Evolutionary conservation across 2,113 vertebrate species (phyloP), one percentile per base, ranked within the genome.

Genomic region (Xiphophorus hellerii): DNA sequence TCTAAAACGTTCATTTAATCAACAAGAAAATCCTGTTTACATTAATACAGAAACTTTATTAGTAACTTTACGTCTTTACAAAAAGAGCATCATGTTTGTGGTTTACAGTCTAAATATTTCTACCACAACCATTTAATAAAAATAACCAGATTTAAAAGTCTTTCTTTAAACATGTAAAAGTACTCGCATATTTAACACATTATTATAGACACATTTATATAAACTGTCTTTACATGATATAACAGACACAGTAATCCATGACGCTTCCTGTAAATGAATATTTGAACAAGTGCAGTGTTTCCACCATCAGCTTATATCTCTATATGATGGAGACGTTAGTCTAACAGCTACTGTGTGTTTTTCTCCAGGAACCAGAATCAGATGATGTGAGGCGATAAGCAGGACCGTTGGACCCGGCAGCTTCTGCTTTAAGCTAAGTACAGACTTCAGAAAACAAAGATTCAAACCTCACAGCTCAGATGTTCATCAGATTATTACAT

Each of bases 91-190:
- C 78, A 78, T 90, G 76, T 81, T 74, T 77, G 83, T 87, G 78
- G 82, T 80, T 85, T 84, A 89, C 82, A 85, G 72, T 87, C 66
- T 86, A 78, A 86, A 87, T 80, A 91, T 82, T 81, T 87, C 75
- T 81, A 86, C 77, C 82, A 85, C 60, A 77, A 90, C 81, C 72
- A 82, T 73, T 88, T 90, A 90, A 69, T 88, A 88, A 88, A 93
- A 92, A 92, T 82, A 76, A 84, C 31, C 66, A 82, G 25, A 78
- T 86, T 88, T n/a, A 81, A 88, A 88, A 87, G 75, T 87, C 84
- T 54, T 84, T 51, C 69, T 85, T 37, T 82, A 70, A 80, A 67
- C 85, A 78, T 73, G 39, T 73, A 76, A 39, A 77, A 74, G 33
- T 71, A 81, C 68, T 80, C 63, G 73, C 14, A 73, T 83, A 73